Evolutionary conservation across 2,888 invertebrate species (phyloP).

Genomic region (Tholera decimalis): DNA sequence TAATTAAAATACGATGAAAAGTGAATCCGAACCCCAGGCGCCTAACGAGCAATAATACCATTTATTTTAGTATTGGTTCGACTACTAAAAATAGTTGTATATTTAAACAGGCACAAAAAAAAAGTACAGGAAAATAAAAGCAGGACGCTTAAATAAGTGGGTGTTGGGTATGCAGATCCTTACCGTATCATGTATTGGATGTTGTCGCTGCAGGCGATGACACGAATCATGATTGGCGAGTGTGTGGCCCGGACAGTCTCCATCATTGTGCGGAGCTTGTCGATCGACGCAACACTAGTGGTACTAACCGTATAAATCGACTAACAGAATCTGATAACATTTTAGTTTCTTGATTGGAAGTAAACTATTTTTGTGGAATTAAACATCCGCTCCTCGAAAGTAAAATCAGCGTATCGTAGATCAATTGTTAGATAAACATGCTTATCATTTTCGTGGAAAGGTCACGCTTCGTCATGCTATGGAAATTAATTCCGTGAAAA

Average conservation of each 20-base stretch:
- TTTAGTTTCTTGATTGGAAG: slow-evolving; percentile 52
- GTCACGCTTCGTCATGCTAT: slow-evolving; percentile 29
- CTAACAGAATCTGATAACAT: slow-evolving; percentile 64
- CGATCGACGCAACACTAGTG: slow-evolving; percentile 63
- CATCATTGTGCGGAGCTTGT: slow-evolving; percentile 67
- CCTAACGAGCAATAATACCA: slow-evolving; percentile 59
- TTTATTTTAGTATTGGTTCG: slow-evolving; percentile 47
- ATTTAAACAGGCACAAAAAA: slow-evolving; percentile 58
- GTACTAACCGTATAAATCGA: slow-evolving; percentile 64
- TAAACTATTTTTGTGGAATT: slow-evolving; percentile 50
- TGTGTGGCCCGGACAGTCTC: slow-evolving; percentile 66
- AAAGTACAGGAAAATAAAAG: slow-evolving; percentile 53
- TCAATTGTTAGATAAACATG: slow-evolving; percentile 49
- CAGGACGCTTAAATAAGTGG: slow-evolving; percentile 50
- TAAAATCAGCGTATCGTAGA: slow-evolving; percentile 41
- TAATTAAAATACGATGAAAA: slow-evolving; percentile 60
- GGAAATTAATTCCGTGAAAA: slow-evolving; percentile 48
- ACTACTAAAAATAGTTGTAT: slow-evolving; percentile 48
- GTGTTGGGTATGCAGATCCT: slow-evolving; percentile 63
- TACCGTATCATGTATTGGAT: slow-evolving; percentile 65
- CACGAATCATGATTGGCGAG: slow-evolving; percentile 63
- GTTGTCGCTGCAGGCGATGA: slow-evolving; percentile 69
- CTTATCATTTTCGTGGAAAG: slow-evolving; percentile 32
- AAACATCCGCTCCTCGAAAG: slow-evolving; percentile 32
- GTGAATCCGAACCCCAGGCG: slow-evolving; percentile 36